Evolutionary conservation across 2,797 vertebrate species (phyloP).

Genomic region (Pelochelys cantorii): DNA sequence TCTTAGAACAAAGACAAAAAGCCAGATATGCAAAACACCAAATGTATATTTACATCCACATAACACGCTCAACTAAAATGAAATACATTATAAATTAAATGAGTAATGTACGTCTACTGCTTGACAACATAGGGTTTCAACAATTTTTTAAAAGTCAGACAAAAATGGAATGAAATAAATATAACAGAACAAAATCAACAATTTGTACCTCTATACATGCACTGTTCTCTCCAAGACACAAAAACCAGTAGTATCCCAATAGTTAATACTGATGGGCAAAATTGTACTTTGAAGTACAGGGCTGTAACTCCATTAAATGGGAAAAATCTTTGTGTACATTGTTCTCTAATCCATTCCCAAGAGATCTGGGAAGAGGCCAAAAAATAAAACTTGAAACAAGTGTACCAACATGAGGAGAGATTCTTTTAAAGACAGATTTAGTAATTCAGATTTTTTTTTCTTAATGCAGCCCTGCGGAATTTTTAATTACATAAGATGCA

Average conservation of each 20-base stretch:
- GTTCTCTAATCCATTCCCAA: slow-evolving; percentile 48
- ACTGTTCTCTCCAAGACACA: slow-evolving; percentile 78
- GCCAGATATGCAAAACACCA: slow-evolving; percentile 83
- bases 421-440: slow-evolving; percentile 65
- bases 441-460: slow-evolving; percentile 17
- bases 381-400: slow-evolving; percentile 59
- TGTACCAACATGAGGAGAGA: slow-evolving; percentile 71
- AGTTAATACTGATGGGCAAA: slow-evolving; percentile 84
- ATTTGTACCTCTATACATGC: slow-evolving; percentile 83
- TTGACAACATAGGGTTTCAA: slow-evolving; percentile 79
- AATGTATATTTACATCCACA: slow-evolving; percentile 86
- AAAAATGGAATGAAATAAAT: slow-evolving; percentile 87
- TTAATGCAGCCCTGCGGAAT: slow-evolving; percentile 55
- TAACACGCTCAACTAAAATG: slow-evolving; percentile 84
- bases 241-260: slow-evolving; percentile 81
- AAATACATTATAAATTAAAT: slow-evolving; percentile 88
- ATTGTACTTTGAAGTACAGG: slow-evolving; percentile 71
- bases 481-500: slow-evolving; percentile 49
- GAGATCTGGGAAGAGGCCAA: slow-evolving; percentile 31
- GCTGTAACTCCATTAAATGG: slow-evolving; percentile 50
- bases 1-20: slow-evolving; percentile 66
- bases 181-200: slow-evolving; percentile 78
- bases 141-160: slow-evolving; percentile 81
- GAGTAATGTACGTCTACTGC: slow-evolving; percentile 80
- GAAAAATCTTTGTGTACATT: slow-evolving; percentile 16